phyloP scores from a whole-genome alignment of 1,140 invertebrate species.

The Thrips palmi region DNA sequence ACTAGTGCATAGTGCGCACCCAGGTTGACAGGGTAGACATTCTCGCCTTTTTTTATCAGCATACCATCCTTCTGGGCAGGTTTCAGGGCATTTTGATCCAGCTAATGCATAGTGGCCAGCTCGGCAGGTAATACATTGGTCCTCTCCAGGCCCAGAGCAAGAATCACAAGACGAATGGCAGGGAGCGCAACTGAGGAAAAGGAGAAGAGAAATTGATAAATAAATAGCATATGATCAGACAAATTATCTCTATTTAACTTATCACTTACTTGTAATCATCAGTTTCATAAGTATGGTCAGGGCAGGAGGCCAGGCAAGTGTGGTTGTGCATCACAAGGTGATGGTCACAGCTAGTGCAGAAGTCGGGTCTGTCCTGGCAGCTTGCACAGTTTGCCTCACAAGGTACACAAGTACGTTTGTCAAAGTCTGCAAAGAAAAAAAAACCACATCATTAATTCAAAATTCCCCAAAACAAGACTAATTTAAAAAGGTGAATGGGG shows the following conservation, averaged over 20 bases:
- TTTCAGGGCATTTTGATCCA: constrained; percentile 25
- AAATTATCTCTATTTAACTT: too few relatives aligned
- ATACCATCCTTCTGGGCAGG: constrained; percentile 50
- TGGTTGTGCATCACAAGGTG: constrained; percentile 59
- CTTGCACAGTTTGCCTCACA: constrained; percentile 61
- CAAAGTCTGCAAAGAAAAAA: constrained; percentile 31
- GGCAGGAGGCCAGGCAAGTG: constrained; percentile 61
- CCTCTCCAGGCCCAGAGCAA: constrained; percentile 53
- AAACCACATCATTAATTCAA: constrained; percentile 1
- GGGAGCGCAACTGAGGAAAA: constrained; percentile 47
- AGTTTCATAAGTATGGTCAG: constrained; percentile 57
- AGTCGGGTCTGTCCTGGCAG: constrained; percentile 56
- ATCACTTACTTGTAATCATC: too few relatives aligned
- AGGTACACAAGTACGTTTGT: constrained; percentile 51
- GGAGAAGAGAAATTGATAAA: too few relatives aligned
- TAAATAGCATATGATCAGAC: too few relatives aligned
- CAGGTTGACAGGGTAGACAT: constrained; percentile 50
- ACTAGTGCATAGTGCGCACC: constrained; percentile 48
- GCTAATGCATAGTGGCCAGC: constrained; percentile 17
- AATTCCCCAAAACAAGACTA: background rate
- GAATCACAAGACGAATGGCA: constrained; percentile 66
- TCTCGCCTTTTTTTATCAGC: constrained; percentile 55
- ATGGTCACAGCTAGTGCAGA: constrained; percentile 63
- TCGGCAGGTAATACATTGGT: constrained; percentile 59
- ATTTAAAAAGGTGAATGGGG: background rate